Evolutionary conservation across 64 coral and sea anemone genomes (phyloP).

Genomic region (Acropora tenuis): DNA sequence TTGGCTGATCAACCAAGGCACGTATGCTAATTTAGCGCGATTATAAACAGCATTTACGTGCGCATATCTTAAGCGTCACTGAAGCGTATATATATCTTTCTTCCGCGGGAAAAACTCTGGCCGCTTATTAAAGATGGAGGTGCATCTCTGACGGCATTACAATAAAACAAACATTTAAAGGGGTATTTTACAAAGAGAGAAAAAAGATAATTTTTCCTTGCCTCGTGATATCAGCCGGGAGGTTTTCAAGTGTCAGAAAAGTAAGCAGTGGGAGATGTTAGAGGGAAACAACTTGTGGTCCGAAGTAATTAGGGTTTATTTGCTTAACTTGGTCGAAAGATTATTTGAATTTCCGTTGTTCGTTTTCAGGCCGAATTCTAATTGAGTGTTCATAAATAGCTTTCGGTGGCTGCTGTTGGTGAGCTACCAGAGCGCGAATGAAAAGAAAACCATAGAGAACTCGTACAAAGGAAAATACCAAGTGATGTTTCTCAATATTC

Average conservation of each 20-base stretch:
- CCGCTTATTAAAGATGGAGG: background rate
- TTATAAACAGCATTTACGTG: background rate
- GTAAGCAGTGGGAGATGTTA: too few relatives aligned
- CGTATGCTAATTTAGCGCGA: slow-evolving; percentile 1
- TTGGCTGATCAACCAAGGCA: slow-evolving; percentile 17
- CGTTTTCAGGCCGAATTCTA: too few relatives aligned
- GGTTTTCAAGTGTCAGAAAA: too few relatives aligned
- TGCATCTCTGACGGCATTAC: background rate
- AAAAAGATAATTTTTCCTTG: too few relatives aligned
- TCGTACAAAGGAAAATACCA: background rate
- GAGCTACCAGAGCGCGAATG: background rate
- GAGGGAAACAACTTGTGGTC: too few relatives aligned
- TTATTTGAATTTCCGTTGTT: too few relatives aligned
- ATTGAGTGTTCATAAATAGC: too few relatives aligned
- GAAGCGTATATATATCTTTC: background rate
- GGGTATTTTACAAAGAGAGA: background rate
- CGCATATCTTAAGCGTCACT: background rate
- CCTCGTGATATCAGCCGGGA: too few relatives aligned
- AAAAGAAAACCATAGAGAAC: background rate
- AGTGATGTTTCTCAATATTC: background rate
- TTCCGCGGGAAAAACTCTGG: background rate
- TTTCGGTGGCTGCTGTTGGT: too few relatives aligned
- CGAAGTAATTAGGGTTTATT: too few relatives aligned
- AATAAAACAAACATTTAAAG: background rate
- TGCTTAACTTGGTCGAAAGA: too few relatives aligned